Conservation (phyloP, 2,888 invertebrate species). For the Agelastica alni region DNA sequence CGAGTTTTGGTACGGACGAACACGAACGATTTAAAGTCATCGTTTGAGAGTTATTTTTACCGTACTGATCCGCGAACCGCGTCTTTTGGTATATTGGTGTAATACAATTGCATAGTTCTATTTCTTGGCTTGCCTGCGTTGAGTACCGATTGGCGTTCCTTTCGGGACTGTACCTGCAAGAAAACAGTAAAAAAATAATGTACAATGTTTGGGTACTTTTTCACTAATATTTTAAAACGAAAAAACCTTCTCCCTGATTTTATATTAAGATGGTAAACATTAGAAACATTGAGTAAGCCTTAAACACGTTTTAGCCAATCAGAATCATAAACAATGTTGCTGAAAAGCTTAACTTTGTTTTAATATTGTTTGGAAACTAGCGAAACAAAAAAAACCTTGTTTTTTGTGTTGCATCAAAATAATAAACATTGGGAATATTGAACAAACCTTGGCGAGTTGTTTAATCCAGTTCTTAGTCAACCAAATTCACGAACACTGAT, state of each 20-base stretch:
- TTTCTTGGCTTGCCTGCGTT: conserved; percentile 36
- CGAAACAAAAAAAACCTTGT: too few relatives aligned
- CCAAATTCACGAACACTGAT: too few relatives aligned
- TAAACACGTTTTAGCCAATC: too few relatives aligned
- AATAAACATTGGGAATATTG: too few relatives aligned
- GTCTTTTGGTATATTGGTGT: conserved; percentile 43
- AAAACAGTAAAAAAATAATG: neutral
- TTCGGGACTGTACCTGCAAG: conserved; percentile 42
- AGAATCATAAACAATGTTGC: too few relatives aligned
- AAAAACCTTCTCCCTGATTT: neutral
- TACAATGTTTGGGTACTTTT: neutral
- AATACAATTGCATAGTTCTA: conserved; percentile 53
- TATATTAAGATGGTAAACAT: neutral
- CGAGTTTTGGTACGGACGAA: conserved; percentile 49
- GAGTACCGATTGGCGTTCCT: conserved; percentile 45
- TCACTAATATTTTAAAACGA: too few relatives aligned
- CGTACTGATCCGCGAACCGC: conserved; percentile 40
- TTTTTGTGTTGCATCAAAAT: too few relatives aligned
- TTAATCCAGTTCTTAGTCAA: too few relatives aligned
- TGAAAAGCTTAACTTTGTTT: too few relatives aligned
- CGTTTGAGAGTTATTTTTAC: conserved; percentile 45
- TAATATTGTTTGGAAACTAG: too few relatives aligned
- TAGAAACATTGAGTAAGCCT: neutral
- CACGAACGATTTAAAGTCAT: conserved; percentile 47
- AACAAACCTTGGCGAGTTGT: too few relatives aligned